These are phyloP conservation scores for Kradibia gibbosae DNA, from an alignment of 1,140 invertebrate genomes.

Conservation along the genomic window DNA sequence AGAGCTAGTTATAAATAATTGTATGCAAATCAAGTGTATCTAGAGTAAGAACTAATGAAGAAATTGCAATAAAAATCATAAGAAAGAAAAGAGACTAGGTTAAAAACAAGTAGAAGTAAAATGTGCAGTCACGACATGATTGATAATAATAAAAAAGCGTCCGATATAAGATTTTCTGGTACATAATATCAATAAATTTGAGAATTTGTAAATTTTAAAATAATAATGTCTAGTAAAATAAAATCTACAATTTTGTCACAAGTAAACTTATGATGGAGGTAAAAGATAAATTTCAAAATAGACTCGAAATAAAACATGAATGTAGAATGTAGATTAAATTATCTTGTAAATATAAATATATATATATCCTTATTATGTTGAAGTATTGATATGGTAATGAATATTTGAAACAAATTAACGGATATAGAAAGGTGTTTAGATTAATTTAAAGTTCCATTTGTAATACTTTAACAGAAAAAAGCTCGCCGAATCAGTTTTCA, in stretches of 20 bases:
- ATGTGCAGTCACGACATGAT: not conserved
- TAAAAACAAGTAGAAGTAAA: not conserved
- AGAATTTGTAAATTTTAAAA: not conserved
- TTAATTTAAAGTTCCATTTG: not conserved
- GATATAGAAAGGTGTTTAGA: not conserved
- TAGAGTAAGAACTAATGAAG: conserved; percentile 6
- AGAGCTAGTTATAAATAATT: not conserved
- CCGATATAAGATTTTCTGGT: not conserved
- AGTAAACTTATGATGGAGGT: not conserved
- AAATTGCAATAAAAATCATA: conserved; percentile 4
- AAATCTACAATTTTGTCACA: not conserved
- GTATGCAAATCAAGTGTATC: not conserved
- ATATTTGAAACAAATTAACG: not conserved
- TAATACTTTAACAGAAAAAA: not conserved
- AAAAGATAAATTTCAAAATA: conserved; percentile 5
- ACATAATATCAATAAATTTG: not conserved
- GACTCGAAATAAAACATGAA: not conserved
- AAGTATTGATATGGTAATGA: not conserved
- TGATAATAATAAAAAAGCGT: not conserved
- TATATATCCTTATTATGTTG: not conserved
- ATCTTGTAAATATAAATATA: not conserved
- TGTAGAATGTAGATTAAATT: not conserved
- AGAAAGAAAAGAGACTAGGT: not conserved
- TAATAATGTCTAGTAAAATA: not conserved
- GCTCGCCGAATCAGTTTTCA: too few relatives aligned